Evolutionary conservation across 2,888 invertebrate genomes (phyloP).

Genomic region (Ferdinandea cuprea): DNA sequence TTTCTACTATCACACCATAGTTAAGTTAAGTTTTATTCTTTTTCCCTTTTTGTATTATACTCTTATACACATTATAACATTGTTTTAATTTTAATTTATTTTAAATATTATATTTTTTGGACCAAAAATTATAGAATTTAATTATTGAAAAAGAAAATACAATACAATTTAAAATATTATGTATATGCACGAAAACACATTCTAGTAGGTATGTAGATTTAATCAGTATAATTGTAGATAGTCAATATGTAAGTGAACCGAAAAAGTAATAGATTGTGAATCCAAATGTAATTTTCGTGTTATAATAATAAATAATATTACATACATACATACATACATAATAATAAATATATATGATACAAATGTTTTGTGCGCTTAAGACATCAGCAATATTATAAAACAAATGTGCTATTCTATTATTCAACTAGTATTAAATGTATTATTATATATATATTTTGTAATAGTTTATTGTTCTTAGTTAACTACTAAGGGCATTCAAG

Average conservation of each 20-base stretch:
- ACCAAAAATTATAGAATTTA: conserved; percentile 84
- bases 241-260: conserved; percentile 68
- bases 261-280: conserved; percentile 45
- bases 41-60: conserved; percentile 67
- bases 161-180: no score
- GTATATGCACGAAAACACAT: conserved; percentile 64
- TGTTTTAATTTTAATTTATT: conserved; percentile 71
- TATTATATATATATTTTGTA: conserved; percentile 9
- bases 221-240: conserved; percentile 71
- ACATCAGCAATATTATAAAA: conserved; percentile 68
- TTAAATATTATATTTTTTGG: conserved; percentile 79
- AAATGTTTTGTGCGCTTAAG: conserved; percentile 62
- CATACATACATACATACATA: conserved; percentile 14
- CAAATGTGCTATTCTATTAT: conserved; percentile 70
- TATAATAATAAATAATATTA: conserved; percentile 28
- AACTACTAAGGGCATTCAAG: conserved; percentile 42
- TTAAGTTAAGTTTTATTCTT: conserved; percentile 41
- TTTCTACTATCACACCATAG: conserved; percentile 36
- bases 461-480: conserved; percentile 52
- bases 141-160: conserved; percentile 77
- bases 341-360: conserved; percentile 53
- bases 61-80: conserved; percentile 50
- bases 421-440: conserved; percentile 45
- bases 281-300: conserved; percentile 63
- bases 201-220: conserved; percentile 67